A percentile compares a stretch with the other conserved stretches of the same genome.
These are phyloP conservation scores for Ceyx melanurus DNA, from an alignment of 2,113 vertebrate species.

Conservation along the genomic window DNA sequence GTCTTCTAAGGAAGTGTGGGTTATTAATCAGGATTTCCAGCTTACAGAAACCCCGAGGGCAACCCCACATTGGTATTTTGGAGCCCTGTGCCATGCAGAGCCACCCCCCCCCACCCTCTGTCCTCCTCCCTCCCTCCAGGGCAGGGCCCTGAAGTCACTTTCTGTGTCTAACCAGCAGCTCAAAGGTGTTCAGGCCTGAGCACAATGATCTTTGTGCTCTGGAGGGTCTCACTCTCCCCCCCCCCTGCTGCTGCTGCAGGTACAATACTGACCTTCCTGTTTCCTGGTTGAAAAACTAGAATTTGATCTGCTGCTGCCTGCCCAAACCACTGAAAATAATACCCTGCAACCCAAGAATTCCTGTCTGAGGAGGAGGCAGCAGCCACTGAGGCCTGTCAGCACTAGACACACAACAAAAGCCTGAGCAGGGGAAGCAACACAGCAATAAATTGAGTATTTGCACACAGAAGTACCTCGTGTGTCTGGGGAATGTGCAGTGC, in stretches of 20 bases:
- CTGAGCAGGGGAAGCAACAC: not conserved
- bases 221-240: not conserved
- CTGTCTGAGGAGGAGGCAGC: not conserved
- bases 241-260: not conserved
- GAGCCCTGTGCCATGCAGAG: no score
- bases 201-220: not conserved
- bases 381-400: not conserved
- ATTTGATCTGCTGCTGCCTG: not conserved
- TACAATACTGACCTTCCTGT: not conserved
- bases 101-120: no score
- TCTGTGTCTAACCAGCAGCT: not conserved
- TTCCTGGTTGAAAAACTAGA: not conserved
- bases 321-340: not conserved
- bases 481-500: not conserved
- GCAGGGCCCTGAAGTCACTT: not conserved
- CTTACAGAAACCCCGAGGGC: not conserved
- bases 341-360: not conserved
- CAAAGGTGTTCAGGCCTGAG: not conserved
- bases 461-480: not conserved
- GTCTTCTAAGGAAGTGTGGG: not conserved
- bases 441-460: constrained; percentile 31
- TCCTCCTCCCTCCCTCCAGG: not conserved
- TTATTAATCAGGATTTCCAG: not conserved
- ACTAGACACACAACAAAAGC: not conserved
- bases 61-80: not conserved